Evolutionary conservation across 1,140 invertebrate species (phyloP), one percentile per base, ranked within the genome.

Genomic region (Pissodes strobi): DNA sequence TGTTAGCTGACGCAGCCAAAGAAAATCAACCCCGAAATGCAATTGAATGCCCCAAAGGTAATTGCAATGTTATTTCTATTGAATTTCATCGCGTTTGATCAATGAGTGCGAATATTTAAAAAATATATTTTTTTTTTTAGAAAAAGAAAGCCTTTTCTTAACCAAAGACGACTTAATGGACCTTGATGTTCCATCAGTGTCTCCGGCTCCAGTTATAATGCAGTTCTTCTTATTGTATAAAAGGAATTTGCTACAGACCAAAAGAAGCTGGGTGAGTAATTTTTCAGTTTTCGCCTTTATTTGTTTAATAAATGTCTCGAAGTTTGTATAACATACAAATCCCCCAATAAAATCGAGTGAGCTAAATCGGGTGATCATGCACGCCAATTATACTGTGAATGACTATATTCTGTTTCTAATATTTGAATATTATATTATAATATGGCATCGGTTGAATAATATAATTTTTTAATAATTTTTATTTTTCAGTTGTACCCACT

Each of bases 231-330:
- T 88, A 25, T 70, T 88, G 17, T 80, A 86, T 45, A 84, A 86
- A 71, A 83, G 86, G 58, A 88, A 87, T 75, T 78, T 87, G 46
- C 74, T 87, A 55, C 84, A 82, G 66, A 81, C 82, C 22, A 82
- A 81, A 64, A 80, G 86, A 62, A 82, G 82, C 76, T 86, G 85
- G 76, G 85, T 87, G 75, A 85, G 85, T n/a, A n/a, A n/a, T n/a
- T n/a, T n/a, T n/a, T n/a, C n/a, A n/a, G n/a, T n/a, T n/a, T n/a
- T n/a, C n/a, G n/a, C n/a, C n/a, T n/a, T n/a, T n/a, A n/a, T n/a
- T n/a, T n/a, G n/a, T n/a, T n/a, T n/a, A n/a, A n/a, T n/a, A n/a
- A n/a, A n/a, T n/a, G n/a, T n/a, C n/a, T n/a, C n/a, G n/a, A n/a
- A n/a, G n/a, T n/a, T n/a, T n/a, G n/a, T n/a, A n/a, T n/a, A n/a